Percentiles rank a stretch among this genome's conserved stretches.
Evolutionary conservation across 1,140 invertebrate species (phyloP).

Genomic region (Mactra quadrangularis): DNA sequence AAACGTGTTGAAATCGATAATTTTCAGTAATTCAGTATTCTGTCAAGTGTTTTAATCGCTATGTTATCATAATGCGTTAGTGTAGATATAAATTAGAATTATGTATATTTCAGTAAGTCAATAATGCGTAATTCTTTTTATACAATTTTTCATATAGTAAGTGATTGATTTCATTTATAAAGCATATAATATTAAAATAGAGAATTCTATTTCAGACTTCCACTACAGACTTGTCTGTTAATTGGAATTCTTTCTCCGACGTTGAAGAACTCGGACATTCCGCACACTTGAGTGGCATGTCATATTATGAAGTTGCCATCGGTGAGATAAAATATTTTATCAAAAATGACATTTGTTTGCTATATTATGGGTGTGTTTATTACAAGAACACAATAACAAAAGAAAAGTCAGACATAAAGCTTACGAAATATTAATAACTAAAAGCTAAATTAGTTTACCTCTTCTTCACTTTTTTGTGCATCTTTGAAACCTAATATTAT

Average conservation of each 20-base stretch:
- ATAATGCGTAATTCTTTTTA: not conserved
- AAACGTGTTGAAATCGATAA: too few relatives aligned
- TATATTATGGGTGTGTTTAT: conserved; percentile 35
- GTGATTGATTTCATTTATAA: not conserved
- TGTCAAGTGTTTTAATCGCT: not conserved
- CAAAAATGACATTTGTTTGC: conserved; percentile 19
- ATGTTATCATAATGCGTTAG: not conserved
- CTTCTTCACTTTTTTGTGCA: conserved; percentile 19
- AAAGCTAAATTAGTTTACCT: conserved; percentile 38
- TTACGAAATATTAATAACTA: not conserved
- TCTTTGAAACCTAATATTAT: conserved; percentile 12
- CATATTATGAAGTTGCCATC: conserved; percentile 30
- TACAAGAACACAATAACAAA: too few relatives aligned
- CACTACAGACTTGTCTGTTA: conserved; percentile 7
- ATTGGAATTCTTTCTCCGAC: conserved; percentile 42
- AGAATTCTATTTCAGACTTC: conserved; percentile 7
- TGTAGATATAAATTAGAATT: not conserved
- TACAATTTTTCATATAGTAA: too few relatives aligned
- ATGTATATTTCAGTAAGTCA: not conserved
- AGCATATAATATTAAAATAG: not conserved
- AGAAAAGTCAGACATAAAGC: not conserved
- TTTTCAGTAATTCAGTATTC: not conserved
- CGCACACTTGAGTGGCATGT: conserved; percentile 20
- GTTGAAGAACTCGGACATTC: conserved; percentile 29
- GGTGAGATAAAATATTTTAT: conserved; percentile 19